Evolutionary conservation across 2,113 vertebrate genomes (phyloP), one percentile per base, ranked within the genome.

Genomic region (Nerophis ophidion): DNA sequence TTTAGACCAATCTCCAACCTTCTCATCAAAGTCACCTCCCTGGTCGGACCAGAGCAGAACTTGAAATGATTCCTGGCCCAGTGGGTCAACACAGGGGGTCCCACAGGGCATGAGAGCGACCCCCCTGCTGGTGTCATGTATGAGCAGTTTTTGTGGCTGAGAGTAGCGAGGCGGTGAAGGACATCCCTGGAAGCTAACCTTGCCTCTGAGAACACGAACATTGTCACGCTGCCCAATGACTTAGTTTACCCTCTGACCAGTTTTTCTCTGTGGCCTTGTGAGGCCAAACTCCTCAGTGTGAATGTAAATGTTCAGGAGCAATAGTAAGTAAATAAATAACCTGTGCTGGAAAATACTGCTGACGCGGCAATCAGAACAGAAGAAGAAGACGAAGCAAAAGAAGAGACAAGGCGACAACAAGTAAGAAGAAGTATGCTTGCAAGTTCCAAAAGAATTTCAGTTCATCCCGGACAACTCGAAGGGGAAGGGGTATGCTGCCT

Each of bases 161-260:
- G 19, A 51, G 26, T 48, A 12, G 19, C 49, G 33, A 13, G 6
- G 49, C 14, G 26, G 49, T 51, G 49, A 51, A 51, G 49, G 49
- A 51, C 49, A 34, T 34, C 19, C 16, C 48, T 34, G 19, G 33
- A 13, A 11, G 11, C 49, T 33, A 51, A 11, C 33, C 5, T 51
- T 33, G 49, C 49, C 26, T 11, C 49, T 12, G 13, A 26, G 19
- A 51, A 51, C 49, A 51, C 19, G 0, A 6, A 51, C 49, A 51
- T 33, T 51, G 49, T 51, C 49, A 34, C 33, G 49, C 19, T 34
- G 49, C 49, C 48, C 49, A 51, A 51, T 51, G 49, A 51, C 49
- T 51, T 51, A 33, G 33, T 6, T 33, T 14, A 10, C 26, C 19
- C 26, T 14, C 10, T 13, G 10, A 33, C 19, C 33, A 8, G 1